phyloP scores from a whole-genome alignment of 2,888 invertebrate genomes.

The Argynnis bischoffii region DNA sequence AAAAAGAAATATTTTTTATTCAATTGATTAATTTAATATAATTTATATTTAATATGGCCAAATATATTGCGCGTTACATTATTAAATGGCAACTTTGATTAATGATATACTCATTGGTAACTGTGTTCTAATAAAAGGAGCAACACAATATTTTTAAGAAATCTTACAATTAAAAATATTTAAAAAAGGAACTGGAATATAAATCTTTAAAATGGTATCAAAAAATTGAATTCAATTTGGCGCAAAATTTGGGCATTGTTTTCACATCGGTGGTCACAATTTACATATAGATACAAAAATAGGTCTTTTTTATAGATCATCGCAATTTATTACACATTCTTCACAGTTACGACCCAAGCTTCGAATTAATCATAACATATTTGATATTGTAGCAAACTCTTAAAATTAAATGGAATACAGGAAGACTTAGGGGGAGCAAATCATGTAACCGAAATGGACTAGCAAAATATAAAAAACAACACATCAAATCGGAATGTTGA shows the following conservation, averaged over 20 bases:
- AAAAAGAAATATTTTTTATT: background rate
- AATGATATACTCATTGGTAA: background rate
- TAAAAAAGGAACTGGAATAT: background rate
- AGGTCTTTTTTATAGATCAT: background rate
- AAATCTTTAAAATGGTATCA: background rate
- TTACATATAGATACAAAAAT: constrained; percentile 5
- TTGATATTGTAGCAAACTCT: constrained; percentile 13
- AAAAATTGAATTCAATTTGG: background rate
- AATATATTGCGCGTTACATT: constrained; percentile 12
- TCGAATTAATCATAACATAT: constrained; percentile 16
- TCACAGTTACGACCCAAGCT: background rate
- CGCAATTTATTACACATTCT: constrained; percentile 6
- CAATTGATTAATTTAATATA: constrained; percentile 1
- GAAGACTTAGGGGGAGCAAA: constrained; percentile 32
- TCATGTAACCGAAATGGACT: constrained; percentile 7
- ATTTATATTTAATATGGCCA: constrained; percentile 12
- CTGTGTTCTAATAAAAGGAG: background rate
- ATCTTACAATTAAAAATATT: background rate
- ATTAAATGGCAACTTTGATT: constrained; percentile 23
- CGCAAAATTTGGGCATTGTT: background rate
- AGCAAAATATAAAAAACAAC: constrained; percentile 10
- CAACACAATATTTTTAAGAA: background rate
- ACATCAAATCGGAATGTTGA: constrained; percentile 32
- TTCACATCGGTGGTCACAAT: background rate
- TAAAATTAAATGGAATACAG: constrained; percentile 28